A percentile compares a stretch with the other conserved stretches of the same genome.
phyloP scores from a whole-genome alignment of 2,888 invertebrate species.

The Petrolisthes cinctipes region DNA sequence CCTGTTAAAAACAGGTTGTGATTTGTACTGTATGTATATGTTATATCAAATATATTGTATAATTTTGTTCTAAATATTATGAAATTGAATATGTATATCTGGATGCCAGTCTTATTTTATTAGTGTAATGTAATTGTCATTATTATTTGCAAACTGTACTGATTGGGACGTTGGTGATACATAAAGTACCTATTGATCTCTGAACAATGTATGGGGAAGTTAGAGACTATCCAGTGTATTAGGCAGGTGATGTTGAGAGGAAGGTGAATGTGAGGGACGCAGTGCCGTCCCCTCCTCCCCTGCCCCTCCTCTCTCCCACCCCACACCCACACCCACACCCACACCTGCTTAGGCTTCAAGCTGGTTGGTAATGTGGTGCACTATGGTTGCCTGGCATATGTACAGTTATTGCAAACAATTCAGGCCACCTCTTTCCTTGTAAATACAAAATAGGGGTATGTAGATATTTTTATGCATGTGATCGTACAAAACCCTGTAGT shows the following conservation, averaged over 20 bases:
- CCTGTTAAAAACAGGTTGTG: slow-evolving; percentile 42
- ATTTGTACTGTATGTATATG: slow-evolving; percentile 1
- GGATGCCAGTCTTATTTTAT: neutral
- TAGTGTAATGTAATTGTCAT: no score
- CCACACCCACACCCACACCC: slow-evolving; percentile 11
- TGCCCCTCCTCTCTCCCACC: neutral
- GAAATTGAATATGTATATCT: neutral
- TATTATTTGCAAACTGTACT: neutral
- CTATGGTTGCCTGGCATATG: neutral
- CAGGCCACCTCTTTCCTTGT: no score
- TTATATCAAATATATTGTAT: neutral
- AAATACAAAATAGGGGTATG: no score
- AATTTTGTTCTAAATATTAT: neutral
- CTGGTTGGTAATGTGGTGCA: neutral
- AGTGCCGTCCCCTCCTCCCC: neutral
- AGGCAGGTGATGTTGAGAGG: slow-evolving; percentile 35
- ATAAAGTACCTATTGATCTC: slow-evolving; percentile 32
- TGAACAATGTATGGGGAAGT: slow-evolving; percentile 43
- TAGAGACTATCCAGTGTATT: slow-evolving; percentile 36
- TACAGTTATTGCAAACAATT: no score
- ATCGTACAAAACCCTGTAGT: no score
- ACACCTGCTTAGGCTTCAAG: neutral
- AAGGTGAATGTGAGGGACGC: neutral
- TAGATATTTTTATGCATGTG: no score
- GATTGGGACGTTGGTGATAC: slow-evolving; percentile 24